A percentile compares a stretch with the other conserved stretches of the same genome.
Evolutionary conservation across 2,888 invertebrate genomes (phyloP).

Genomic region (Clitarchus hookeri): DNA sequence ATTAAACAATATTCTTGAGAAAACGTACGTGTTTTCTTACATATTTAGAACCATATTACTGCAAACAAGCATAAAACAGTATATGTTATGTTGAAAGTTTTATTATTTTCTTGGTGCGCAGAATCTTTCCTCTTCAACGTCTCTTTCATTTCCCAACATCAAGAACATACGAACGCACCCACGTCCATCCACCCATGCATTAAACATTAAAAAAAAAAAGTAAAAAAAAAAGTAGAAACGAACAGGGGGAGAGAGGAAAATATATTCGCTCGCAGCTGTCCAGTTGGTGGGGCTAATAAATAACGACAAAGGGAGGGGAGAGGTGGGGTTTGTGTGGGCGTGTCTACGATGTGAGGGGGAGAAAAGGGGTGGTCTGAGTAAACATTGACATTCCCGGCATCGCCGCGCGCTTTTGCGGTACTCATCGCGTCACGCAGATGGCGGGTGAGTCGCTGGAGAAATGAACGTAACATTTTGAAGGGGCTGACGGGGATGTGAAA

Average conservation of each 20-base stretch:
- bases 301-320: not conserved
- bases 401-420: not conserved
- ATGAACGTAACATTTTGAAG: not conserved
- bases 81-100: no score
- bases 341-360: not conserved
- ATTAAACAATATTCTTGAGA: no score
- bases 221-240: not conserved
- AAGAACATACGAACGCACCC: not conserved
- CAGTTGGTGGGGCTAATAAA: not conserved
- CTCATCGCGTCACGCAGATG: not conserved
- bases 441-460: not conserved
- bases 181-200: not conserved
- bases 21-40: no score
- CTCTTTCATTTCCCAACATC: not conserved
- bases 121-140: not conserved
- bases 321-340: not conserved
- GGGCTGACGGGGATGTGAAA: not conserved
- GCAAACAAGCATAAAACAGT: no score
- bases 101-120: no score
- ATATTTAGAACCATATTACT: no score
- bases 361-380: not conserved
- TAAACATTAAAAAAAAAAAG: not conserved
- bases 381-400: not conserved
- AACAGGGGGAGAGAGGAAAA: not conserved
- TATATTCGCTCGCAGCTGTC: conserved; percentile 8